phyloP scores from a whole-genome alignment of 2,113 vertebrate species.

The Girardinichthys multiradiatus region DNA sequence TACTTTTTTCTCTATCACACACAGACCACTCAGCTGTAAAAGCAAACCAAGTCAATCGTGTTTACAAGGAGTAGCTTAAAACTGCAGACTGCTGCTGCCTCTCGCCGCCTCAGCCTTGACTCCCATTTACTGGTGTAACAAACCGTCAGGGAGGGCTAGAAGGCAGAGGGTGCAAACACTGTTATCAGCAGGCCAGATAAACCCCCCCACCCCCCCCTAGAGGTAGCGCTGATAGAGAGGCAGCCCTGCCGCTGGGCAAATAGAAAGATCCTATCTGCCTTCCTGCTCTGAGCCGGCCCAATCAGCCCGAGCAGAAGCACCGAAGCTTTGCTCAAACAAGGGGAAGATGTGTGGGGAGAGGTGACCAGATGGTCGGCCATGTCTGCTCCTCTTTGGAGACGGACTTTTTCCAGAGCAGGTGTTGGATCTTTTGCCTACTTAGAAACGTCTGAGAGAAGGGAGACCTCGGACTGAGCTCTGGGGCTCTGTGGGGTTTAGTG shows the following conservation, averaged over 20 bases:
- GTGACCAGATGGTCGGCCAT: constrained; percentile 46
- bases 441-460: constrained; percentile 33
- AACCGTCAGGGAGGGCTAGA: constrained; percentile 53
- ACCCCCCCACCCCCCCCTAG: constrained; percentile 61
- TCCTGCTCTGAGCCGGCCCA: constrained; percentile 58
- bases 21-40: constrained; percentile 46
- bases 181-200: constrained; percentile 83
- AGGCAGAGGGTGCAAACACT: constrained; percentile 64
- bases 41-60: constrained; percentile 65
- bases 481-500: constrained; percentile 11
- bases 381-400: constrained; percentile 48
- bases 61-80: constrained; percentile 62
- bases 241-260: constrained; percentile 76
- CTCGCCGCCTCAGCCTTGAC: constrained; percentile 60
- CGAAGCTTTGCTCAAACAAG: constrained; percentile 46
- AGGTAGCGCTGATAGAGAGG: constrained; percentile 74
- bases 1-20: constrained; percentile 16
- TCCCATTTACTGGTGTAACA: constrained; percentile 73
- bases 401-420: constrained; percentile 45
- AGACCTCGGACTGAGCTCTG: constrained; percentile 20
- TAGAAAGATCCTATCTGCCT: constrained; percentile 81
- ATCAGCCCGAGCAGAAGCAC: constrained; percentile 62
- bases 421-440: constrained; percentile 41
- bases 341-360: constrained; percentile 49
- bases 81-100: constrained; percentile 62